These are phyloP conservation scores for Plagodis pulveraria DNA, from an alignment of 2,888 invertebrate genomes.

Conservation along the genomic window DNA sequence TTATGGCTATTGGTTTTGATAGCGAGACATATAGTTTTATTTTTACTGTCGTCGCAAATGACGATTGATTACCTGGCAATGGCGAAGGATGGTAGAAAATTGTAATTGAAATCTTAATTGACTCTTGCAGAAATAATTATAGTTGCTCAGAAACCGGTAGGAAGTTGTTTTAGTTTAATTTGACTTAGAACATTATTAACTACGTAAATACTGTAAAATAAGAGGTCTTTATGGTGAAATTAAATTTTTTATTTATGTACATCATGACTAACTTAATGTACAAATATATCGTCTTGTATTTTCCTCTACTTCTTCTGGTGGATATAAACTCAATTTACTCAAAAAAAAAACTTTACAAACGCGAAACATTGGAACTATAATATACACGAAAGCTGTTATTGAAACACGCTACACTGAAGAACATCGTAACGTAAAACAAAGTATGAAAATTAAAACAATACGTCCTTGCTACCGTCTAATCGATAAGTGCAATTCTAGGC, in stretches of 20 bases:
- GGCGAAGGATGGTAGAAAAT: slow-evolving; percentile 40
- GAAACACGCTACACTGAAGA: slow-evolving; percentile 43
- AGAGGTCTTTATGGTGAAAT: too few relatives aligned
- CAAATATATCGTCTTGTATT: too few relatives aligned
- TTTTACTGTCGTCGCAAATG: slow-evolving; percentile 48
- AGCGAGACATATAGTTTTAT: slow-evolving; percentile 36
- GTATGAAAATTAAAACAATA: slow-evolving; percentile 48
- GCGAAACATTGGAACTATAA: slow-evolving; percentile 33
- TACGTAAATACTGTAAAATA: too few relatives aligned
- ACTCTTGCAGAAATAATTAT: slow-evolving; percentile 22
- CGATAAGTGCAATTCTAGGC: slow-evolving; percentile 76
- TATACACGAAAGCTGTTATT: slow-evolving; percentile 37
- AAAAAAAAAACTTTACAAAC: slow-evolving; percentile 5
- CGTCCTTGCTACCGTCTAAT: slow-evolving; percentile 57
- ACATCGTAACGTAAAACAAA: slow-evolving; percentile 34
- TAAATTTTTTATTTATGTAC: too few relatives aligned
- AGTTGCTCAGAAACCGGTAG: slow-evolving; percentile 1
- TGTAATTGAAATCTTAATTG: slow-evolving; percentile 52
- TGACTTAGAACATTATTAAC: background rate
- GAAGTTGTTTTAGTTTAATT: slow-evolving; percentile 4
- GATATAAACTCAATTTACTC: too few relatives aligned
- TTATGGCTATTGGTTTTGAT: slow-evolving; percentile 71
- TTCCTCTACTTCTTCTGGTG: too few relatives aligned
- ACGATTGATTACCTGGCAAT: slow-evolving; percentile 44
- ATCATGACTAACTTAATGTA: too few relatives aligned